Conservation (phyloP, 2,888 invertebrate species). For the Drosophila koepferae region DNA sequence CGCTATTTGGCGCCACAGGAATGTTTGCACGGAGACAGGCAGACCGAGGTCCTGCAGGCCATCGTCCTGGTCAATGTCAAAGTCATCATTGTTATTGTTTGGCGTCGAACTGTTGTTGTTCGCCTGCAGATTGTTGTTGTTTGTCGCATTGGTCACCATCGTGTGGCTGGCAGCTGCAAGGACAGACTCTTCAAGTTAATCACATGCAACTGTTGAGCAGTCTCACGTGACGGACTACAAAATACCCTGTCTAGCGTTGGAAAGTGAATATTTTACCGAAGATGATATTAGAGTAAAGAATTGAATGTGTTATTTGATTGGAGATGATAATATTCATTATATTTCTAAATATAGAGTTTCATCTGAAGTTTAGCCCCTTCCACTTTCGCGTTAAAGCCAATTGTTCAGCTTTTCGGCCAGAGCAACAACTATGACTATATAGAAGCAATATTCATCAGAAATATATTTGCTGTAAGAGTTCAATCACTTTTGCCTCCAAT, state of each 20-base stretch:
- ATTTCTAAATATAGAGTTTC: too few relatives aligned
- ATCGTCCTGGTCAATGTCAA: constrained; percentile 87
- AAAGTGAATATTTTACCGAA: background rate
- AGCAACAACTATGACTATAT: too few relatives aligned
- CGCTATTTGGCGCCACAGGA: constrained; percentile 98
- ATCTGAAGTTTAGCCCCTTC: too few relatives aligned
- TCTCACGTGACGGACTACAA: background rate
- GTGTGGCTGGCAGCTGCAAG: constrained; percentile 61
- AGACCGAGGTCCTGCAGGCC: constrained; percentile 91
- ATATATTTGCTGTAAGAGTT: too few relatives aligned
- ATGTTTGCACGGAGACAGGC: constrained; percentile 98
- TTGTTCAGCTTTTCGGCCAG: too few relatives aligned
- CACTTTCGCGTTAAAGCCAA: too few relatives aligned
- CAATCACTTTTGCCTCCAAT: background rate
- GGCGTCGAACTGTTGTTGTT: constrained; percentile 76
- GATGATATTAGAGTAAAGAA: too few relatives aligned
- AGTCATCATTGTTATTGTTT: constrained; percentile 81
- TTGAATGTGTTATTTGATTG: too few relatives aligned
- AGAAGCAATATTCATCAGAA: too few relatives aligned
- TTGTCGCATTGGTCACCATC: constrained; percentile 76
- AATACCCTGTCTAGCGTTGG: background rate
- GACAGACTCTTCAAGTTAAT: constrained; percentile 25
- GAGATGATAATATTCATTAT: too few relatives aligned
- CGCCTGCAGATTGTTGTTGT: constrained; percentile 71
- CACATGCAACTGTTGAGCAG: constrained; percentile 59